Evolutionary conservation across 2,113 vertebrate genomes (phyloP).

Genomic region (Prietella phreatophila): DNA sequence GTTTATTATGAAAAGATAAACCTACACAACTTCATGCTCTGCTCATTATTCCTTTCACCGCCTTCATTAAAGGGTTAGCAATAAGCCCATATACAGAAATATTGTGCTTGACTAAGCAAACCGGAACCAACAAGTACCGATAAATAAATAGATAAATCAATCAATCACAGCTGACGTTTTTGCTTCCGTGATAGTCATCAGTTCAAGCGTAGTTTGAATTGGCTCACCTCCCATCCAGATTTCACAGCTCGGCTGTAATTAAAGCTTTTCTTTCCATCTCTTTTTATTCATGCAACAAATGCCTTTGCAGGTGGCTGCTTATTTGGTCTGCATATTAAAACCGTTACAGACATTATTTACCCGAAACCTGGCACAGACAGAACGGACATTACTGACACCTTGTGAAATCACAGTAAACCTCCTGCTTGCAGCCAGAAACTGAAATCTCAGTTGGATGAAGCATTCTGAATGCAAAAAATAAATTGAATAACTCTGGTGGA

Average conservation of each 20-base stretch:
- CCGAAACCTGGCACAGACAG: slow-evolving; percentile 9
- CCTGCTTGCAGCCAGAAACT: background rate
- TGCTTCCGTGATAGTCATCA: slow-evolving; percentile 2
- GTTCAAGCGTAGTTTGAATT: background rate
- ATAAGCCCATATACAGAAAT: background rate
- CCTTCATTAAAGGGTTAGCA: background rate
- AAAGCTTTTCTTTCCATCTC: background rate
- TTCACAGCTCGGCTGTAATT: slow-evolving; percentile 24
- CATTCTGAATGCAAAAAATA: background rate
- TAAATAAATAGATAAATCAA: background rate
- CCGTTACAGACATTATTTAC: slow-evolving; percentile 16
- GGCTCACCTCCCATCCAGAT: background rate
- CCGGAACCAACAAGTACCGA: background rate
- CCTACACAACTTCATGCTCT: background rate
- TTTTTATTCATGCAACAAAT: slow-evolving; percentile 11
- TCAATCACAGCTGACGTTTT: background rate
- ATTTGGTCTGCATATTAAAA: slow-evolving; percentile 22
- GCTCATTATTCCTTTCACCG: background rate
- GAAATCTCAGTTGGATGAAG: background rate
- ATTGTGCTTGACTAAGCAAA: background rate
- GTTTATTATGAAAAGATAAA: background rate
- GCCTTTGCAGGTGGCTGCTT: slow-evolving; percentile 27
- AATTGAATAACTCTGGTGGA: background rate
- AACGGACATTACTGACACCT: slow-evolving; percentile 25
- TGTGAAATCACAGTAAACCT: slow-evolving; percentile 2